Conservation (phyloP, 2,113 vertebrate genomes). For the Tragelaphus imberbis region DNA sequence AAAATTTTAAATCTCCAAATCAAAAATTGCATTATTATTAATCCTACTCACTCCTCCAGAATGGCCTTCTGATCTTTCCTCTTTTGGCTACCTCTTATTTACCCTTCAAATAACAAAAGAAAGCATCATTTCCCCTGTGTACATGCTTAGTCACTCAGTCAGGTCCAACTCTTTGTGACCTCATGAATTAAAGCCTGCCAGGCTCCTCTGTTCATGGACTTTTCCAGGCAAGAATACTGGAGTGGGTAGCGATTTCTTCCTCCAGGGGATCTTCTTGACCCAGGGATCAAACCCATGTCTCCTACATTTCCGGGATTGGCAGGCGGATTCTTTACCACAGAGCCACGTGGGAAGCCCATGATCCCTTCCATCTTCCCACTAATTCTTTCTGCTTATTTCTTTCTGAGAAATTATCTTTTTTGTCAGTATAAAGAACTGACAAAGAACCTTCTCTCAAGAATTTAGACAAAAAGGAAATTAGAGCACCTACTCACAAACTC, state of each 20-base stretch:
- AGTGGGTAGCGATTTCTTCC: background rate
- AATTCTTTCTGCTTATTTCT: background rate
- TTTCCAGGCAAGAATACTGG: background rate
- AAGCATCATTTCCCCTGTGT: background rate
- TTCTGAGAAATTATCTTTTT: conserved; percentile 13
- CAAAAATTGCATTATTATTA: background rate
- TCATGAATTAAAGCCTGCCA: background rate
- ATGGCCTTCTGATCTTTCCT: background rate
- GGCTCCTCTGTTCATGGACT: background rate
- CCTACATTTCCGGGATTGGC: background rate
- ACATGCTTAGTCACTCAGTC: background rate
- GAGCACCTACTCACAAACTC: background rate
- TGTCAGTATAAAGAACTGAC: background rate
- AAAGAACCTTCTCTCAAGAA: background rate
- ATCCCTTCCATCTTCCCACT: background rate
- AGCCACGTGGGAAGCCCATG: background rate
- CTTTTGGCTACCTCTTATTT: background rate
- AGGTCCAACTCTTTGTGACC: background rate
- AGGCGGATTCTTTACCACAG: background rate
- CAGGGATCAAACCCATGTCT: background rate
- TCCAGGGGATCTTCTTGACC: background rate
- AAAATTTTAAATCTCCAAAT: background rate
- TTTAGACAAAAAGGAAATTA: background rate
- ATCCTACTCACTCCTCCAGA: background rate
- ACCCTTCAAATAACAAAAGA: background rate